Conservation (phyloP, 1,140 invertebrate species). For the Ericerus pela region DNA sequence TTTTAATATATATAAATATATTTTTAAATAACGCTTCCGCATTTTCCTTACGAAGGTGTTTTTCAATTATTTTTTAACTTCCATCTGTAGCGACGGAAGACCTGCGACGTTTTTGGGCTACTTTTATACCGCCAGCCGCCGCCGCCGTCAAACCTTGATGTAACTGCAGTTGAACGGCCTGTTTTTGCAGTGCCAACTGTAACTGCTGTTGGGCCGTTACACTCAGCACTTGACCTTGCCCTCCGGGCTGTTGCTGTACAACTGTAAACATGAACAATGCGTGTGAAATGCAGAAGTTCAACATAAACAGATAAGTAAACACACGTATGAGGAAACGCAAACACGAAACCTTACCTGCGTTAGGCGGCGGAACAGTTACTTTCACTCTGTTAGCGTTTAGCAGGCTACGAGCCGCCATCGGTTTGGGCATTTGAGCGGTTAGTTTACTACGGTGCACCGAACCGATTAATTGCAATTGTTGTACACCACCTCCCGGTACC, state of each 20-base stretch:
- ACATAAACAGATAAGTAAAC: too few species aligned
- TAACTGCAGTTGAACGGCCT: not conserved
- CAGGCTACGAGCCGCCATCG: not conserved
- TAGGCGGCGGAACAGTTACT: not conserved
- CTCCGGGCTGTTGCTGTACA: not conserved
- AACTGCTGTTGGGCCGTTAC: constrained; percentile 1
- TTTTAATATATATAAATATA: not conserved
- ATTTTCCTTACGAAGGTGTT: too few species aligned
- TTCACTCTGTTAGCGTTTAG: not conserved
- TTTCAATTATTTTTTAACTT: too few species aligned
- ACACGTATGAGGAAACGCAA: not conserved
- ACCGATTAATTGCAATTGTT: constrained; percentile 1
- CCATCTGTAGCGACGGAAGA: constrained; percentile 4
- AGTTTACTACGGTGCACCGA: not conserved
- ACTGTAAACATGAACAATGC: not conserved
- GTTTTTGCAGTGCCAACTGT: not conserved
- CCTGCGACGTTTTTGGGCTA: not conserved
- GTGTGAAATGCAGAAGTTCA: too few species aligned
- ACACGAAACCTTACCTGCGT: not conserved
- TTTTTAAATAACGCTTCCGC: too few species aligned
- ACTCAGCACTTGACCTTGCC: not conserved
- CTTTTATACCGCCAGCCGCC: constrained; percentile 1
- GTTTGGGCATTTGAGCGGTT: not conserved
- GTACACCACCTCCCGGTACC: not conserved
- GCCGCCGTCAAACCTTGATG: constrained; percentile 2